A percentile compares a stretch with the other conserved stretches of the same genome.
phyloP scores from a whole-genome alignment of 2,113 vertebrate genomes.

The Apaloderma vittatum region DNA sequence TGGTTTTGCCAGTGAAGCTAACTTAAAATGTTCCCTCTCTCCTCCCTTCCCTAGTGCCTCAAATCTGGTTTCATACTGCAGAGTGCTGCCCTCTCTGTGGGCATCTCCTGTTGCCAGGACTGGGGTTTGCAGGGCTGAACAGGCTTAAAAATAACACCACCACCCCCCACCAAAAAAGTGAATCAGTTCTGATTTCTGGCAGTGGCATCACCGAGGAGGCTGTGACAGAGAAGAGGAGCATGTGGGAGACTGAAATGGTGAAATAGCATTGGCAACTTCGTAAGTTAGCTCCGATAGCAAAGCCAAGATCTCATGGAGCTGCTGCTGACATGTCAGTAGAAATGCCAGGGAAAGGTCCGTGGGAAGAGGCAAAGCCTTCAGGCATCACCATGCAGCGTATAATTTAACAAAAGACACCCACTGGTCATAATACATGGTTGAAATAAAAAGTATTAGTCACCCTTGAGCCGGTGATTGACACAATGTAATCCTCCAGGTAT shows the following conservation, averaged over 20 bases:
- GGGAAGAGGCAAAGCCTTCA: slow-evolving; percentile 26
- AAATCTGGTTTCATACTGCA: background rate
- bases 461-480: background rate
- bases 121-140: background rate
- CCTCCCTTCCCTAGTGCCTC: background rate
- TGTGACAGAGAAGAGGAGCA: background rate
- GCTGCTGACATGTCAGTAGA: background rate
- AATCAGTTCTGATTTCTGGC: background rate
- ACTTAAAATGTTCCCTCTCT: background rate
- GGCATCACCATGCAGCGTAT: background rate
- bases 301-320: background rate
- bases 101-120: background rate
- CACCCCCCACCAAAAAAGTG: background rate
- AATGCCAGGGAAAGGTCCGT: background rate
- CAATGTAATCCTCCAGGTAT: background rate
- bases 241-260: background rate
- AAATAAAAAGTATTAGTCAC: slow-evolving; percentile 42
- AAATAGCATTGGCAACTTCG: background rate
- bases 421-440: background rate
- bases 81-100: background rate
- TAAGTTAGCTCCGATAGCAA: background rate
- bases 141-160: background rate
- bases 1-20: background rate
- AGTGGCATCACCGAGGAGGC: background rate
- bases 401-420: background rate